These are phyloP conservation scores for Limanda limanda DNA, from an alignment of 2,113 vertebrate species.

Conservation along the genomic window DNA sequence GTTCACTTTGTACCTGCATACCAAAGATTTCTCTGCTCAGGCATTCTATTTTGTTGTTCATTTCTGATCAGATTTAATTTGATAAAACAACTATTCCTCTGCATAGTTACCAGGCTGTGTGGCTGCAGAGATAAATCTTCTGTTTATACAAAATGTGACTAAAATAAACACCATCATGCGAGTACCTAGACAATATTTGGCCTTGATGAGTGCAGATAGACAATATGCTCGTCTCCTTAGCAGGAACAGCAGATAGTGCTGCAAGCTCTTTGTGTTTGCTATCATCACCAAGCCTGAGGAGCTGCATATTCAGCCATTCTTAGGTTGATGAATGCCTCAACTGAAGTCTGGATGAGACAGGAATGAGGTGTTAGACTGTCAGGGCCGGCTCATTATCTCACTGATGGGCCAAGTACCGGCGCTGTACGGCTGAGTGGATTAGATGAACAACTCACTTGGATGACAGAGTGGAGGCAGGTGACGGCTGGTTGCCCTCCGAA, in stretches of 20 bases:
- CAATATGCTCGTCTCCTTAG: slow-evolving; percentile 60
- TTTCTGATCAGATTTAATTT: slow-evolving; percentile 49
- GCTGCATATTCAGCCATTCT: slow-evolving; percentile 67
- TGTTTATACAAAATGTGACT: slow-evolving; percentile 57
- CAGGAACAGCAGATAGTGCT: slow-evolving; percentile 61
- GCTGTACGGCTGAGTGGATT: not conserved
- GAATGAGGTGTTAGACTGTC: slow-evolving; percentile 61
- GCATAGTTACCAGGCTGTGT: slow-evolving; percentile 38
- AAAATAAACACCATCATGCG: slow-evolving; percentile 58
- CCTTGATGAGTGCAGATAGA: slow-evolving; percentile 71
- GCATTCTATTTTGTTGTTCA: slow-evolving; percentile 34
- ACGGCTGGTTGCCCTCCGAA: slow-evolving; percentile 98
- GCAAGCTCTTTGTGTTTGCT: slow-evolving; percentile 57
- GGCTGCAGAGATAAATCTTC: slow-evolving; percentile 51
- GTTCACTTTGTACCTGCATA: slow-evolving; percentile 21
- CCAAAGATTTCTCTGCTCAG: not conserved
- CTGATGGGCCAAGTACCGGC: slow-evolving; percentile 19
- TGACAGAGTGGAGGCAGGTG: slow-evolving; percentile 93
- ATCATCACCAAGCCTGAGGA: slow-evolving; percentile 47
- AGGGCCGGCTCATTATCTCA: slow-evolving; percentile 70
- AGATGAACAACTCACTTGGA: slow-evolving; percentile 89
- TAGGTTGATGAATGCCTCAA: slow-evolving; percentile 59
- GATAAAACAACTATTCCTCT: slow-evolving; percentile 52
- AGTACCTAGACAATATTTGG: slow-evolving; percentile 68
- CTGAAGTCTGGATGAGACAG: slow-evolving; percentile 46